These are phyloP conservation scores for Eupithecia abbreviata DNA, from an alignment of 2,888 invertebrate genomes.

Conservation along the genomic window DNA sequence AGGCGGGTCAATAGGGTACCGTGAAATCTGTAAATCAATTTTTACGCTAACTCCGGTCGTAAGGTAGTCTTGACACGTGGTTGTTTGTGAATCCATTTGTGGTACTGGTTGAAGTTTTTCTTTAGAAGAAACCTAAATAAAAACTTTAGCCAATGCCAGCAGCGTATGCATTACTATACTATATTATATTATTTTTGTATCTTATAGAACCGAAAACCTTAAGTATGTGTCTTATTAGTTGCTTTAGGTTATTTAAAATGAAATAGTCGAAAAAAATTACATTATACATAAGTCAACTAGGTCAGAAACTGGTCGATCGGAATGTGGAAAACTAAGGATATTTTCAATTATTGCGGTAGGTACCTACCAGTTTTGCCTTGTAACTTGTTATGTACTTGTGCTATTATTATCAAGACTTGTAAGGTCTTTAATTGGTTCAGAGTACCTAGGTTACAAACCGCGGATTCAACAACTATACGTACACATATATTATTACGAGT, in stretches of 20 bases:
- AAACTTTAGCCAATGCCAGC: too few relatives aligned
- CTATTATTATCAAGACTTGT: constrained; percentile 1
- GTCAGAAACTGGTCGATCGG: not conserved
- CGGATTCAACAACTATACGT: not conserved
- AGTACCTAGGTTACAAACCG: not conserved
- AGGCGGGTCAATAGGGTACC: constrained; percentile 44
- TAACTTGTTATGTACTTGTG: not conserved
- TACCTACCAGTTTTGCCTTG: not conserved
- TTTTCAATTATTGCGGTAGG: not conserved
- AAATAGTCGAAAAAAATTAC: not conserved
- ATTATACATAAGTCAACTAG: not conserved
- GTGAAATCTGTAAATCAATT: constrained; percentile 56
- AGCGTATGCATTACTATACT: not conserved
- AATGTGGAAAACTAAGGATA: constrained; percentile 4
- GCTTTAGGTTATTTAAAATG: not conserved
- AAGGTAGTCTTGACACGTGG: constrained; percentile 53
- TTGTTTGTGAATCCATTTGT: constrained; percentile 59
- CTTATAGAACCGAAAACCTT: not conserved
- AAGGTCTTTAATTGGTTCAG: not conserved
- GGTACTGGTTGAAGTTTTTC: constrained; percentile 40
- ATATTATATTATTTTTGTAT: not conserved
- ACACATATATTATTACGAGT: too few relatives aligned
- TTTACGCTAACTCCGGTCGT: constrained; percentile 52
- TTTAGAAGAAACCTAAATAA: not conserved
- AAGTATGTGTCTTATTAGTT: not conserved